These are phyloP conservation scores for Suricata suricatta DNA, from an alignment of 2,113 vertebrate species.

Conservation along the genomic window DNA sequence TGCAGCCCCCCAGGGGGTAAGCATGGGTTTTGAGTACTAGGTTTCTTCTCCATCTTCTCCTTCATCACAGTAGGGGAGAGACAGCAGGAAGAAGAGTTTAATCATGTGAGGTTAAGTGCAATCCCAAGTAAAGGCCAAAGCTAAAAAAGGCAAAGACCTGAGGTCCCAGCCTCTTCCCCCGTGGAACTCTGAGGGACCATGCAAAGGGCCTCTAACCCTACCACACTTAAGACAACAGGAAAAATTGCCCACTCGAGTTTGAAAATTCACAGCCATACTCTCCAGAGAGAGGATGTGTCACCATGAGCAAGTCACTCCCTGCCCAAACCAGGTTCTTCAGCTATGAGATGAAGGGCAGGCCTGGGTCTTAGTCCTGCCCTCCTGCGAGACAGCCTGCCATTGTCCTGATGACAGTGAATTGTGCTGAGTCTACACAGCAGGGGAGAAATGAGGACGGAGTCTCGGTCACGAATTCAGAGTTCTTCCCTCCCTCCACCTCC, in stretches of 20 bases:
- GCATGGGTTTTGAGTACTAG: accelerated
- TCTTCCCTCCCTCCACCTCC: not conserved
- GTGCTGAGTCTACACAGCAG: not conserved
- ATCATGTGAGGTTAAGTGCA: not conserved
- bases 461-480: not conserved
- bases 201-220: not conserved
- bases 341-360: not conserved
- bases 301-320: not conserved
- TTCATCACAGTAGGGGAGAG: not conserved
- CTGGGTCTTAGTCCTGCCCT: not conserved
- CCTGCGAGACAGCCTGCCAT: not conserved
- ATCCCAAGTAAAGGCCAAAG: not conserved
- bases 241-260: not conserved
- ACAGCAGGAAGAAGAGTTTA: not conserved
- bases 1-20: accelerated
- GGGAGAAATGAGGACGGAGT: not conserved
- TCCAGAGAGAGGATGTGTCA: not conserved
- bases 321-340: not conserved
- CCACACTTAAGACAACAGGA: not conserved
- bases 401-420: not conserved
- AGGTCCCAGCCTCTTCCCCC: not conserved
- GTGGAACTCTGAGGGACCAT: accelerated
- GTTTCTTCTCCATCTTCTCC: not conserved
- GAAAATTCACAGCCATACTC: not conserved
- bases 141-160: not conserved